Evolutionary conservation across 2,113 vertebrate species (phyloP), one percentile per base, ranked within the genome.

Genomic region (Myotis yumanensis): DNA sequence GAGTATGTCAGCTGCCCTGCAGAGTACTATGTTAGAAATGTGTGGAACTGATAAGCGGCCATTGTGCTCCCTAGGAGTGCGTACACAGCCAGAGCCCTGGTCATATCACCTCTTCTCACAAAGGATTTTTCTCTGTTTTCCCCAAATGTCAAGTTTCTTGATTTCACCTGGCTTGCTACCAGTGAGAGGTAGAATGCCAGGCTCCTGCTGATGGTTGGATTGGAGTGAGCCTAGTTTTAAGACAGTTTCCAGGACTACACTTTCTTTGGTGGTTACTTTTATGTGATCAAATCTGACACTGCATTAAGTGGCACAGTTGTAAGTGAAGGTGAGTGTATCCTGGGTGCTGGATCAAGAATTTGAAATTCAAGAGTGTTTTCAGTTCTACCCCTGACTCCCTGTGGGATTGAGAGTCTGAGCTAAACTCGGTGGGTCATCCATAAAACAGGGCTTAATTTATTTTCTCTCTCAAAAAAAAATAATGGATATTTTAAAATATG

Each of bases 141-240:
- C 35, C 57, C 64, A 83, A 93, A 95, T 94, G 91, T 86, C 75
- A 93, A 23, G 48, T 69, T 91, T 96, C 89, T 93, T 95, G 23
- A 82, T 96, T 96, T 95, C 62, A 30, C 40, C 40, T 91, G 89
- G 59, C 66, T 75, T 84, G 46, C n/a, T 85, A 18, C 77, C 86
- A 22, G 7, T 90, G 48, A 87, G 54, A 83, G 84, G 66, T 77
- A 79, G 71, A 79, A 90, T 90, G 30, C 93, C 37, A 52, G 35
- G n/a, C 73, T 95, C 23, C 51, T 77, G 28, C 86, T 89, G 46
- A 37, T 84, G 68, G 83, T 37, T 90, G 88, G 46, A 23, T 64
- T 91, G 90, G 51, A 17, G 71, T 87, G 94, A 92, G 64, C 66
- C 28, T 59, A 37, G 22, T 57, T 48, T 71, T 93, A 92, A n/a